Evolutionary conservation across 2,113 vertebrate genomes (phyloP), one percentile per base, ranked within the genome.

Genomic region (Oreochromis tanganicae): DNA sequence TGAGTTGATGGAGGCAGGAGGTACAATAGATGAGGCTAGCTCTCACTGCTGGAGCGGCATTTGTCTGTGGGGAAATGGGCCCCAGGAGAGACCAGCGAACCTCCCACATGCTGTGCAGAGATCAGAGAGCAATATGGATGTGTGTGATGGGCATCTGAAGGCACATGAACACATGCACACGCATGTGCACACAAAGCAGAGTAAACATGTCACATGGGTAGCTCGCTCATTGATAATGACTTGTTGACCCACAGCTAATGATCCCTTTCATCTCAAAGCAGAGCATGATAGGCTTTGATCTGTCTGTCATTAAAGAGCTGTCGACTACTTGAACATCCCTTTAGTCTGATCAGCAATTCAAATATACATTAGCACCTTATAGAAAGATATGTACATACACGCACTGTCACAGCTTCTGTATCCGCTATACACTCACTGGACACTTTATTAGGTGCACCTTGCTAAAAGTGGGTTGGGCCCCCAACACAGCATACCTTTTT

Each of bases 281-380:
- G 85, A 91, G 90, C 94, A 92, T 88, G 91, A 90, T 90, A 82
- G 85, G 87, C 95, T 96, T 96, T 96, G 95, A 95, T 95, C 95
- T 85, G 73, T 19, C 82, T 93, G 95, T 90, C 93, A 94, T 95
- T 91, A 94, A 92, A 85, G 50, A 84, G 80, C 90, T 81, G 79
- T 57, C 48, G 79, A 89, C 80, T 50, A 81, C 75, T 85, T 63
- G 43, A 85, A 48, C 50, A 5, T 63, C 88, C 87, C 88, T 93
- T 93, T 93, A 88, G 90, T 94, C 89, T 90, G 83, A 48, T 84
- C 83, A 66, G 80, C 89, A 91, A 85, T 89, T 93, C 80, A 90
- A 79, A 93, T 78, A 38, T 57, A 82, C 41, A 80, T 46, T 34
- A 80, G 86, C 85, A 75, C 41, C 61, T 71, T 87, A 41, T 13